Conservation (phyloP, 2,888 invertebrate species). For the Himalopsyche japonica region DNA sequence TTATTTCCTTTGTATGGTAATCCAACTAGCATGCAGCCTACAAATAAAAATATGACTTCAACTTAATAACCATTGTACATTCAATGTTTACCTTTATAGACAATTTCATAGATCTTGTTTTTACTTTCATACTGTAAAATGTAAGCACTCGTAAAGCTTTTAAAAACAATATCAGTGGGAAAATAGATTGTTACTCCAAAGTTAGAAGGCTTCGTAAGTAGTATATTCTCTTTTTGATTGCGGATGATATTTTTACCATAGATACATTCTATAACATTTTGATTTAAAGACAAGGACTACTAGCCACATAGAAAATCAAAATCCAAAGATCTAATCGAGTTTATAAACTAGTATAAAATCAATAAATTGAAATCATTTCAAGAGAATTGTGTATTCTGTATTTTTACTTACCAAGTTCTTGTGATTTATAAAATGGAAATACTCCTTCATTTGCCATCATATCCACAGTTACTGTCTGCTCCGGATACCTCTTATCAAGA, state of each 20-base stretch:
- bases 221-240: too few relatives aligned
- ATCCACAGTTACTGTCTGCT: conserved; percentile 54
- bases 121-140: too few relatives aligned
- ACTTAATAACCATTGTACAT: not conserved
- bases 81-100: too few relatives aligned
- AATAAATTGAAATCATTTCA: not conserved
- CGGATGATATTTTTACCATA: too few relatives aligned
- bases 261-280: too few relatives aligned
- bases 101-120: too few relatives aligned
- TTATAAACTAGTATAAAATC: not conserved
- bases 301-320: not conserved
- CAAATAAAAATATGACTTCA: conserved; percentile 21
- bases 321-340: not conserved
- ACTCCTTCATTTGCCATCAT: conserved; percentile 68
- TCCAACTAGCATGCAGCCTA: conserved; percentile 66
- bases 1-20: conserved; percentile 72
- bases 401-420: conserved; percentile 28
- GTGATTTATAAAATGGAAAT: conserved; percentile 56
- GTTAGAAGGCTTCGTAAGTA: too few relatives aligned
- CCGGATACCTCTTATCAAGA: conserved; percentile 48
- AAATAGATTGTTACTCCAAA: too few relatives aligned
- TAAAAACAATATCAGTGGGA: too few relatives aligned
- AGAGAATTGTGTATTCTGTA: too few relatives aligned
- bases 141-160: too few relatives aligned
- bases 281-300: too few relatives aligned